Conservation (phyloP, 2,888 invertebrate species). For the Portevinia maculata region DNA sequence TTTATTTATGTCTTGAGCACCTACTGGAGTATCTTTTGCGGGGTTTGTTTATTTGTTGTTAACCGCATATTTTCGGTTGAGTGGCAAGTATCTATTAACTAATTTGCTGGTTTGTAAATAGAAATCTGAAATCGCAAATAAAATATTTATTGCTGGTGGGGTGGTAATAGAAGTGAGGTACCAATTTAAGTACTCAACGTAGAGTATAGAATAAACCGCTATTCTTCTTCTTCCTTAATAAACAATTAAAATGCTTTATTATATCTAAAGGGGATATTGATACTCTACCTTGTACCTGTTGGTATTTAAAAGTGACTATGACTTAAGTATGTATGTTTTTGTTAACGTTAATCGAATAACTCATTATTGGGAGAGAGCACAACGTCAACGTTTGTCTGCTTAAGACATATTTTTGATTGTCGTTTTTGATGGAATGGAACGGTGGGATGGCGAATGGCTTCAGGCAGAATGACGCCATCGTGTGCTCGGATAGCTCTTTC, state of each 20-base stretch:
- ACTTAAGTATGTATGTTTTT: neutral
- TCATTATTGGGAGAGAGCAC: too few relatives aligned
- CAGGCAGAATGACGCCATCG: too few relatives aligned
- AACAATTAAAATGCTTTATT: too few relatives aligned
- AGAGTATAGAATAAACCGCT: constrained; percentile 2
- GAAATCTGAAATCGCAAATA: constrained; percentile 18
- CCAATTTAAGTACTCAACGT: constrained; percentile 17
- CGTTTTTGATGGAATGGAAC: too few relatives aligned
- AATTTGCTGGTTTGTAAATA: constrained; percentile 19
- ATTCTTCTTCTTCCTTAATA: too few relatives aligned
- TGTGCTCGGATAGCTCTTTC: too few relatives aligned
- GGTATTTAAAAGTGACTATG: neutral
- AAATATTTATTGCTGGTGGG: neutral
- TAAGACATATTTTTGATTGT: too few relatives aligned
- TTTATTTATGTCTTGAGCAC: constrained; percentile 5
- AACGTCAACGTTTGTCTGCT: too few relatives aligned
- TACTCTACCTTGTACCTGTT: neutral
- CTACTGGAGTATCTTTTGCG: neutral
- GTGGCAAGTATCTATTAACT: constrained; percentile 42
- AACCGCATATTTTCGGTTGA: constrained; percentile 34
- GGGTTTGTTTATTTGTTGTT: constrained; percentile 27
- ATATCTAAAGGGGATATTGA: constrained; percentile 32
- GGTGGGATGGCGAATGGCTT: too few relatives aligned
- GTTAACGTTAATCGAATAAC: neutral
- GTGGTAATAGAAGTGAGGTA: constrained; percentile 17